Evolutionary conservation across 2,113 vertebrate genomes (phyloP).

Genomic region (Monopterus albus): DNA sequence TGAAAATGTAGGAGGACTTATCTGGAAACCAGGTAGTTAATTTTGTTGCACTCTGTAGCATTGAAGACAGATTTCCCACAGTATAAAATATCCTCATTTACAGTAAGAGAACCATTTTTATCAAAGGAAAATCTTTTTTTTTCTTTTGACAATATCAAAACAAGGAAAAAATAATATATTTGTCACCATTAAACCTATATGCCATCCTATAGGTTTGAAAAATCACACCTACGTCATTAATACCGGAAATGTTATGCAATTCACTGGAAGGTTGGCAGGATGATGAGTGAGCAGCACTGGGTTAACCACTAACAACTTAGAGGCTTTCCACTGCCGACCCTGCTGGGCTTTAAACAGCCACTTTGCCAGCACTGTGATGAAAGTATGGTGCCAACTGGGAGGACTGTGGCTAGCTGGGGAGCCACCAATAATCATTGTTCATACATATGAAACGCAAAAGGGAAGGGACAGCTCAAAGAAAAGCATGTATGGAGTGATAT

Average conservation of each 20-base stretch:
- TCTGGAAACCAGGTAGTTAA: too few species aligned
- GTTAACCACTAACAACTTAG: constrained; percentile 78
- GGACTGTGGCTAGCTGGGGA: constrained; percentile 51
- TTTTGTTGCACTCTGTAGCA: not conserved
- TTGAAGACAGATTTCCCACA: not conserved
- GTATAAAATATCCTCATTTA: not conserved
- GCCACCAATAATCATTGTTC: constrained; percentile 70
- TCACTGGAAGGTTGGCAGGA: constrained; percentile 56
- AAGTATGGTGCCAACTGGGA: constrained; percentile 66
- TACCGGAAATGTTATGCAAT: constrained; percentile 69
- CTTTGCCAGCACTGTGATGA: constrained; percentile 64
- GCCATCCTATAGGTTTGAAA: constrained; percentile 48
- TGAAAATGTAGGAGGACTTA: too few species aligned
- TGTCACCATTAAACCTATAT: constrained; percentile 45
- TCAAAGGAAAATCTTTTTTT: constrained; percentile 12
- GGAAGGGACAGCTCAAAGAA: constrained; percentile 63
- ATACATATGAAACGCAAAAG: constrained; percentile 60
- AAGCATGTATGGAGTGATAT: constrained; percentile 53
- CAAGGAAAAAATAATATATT: constrained; percentile 48
- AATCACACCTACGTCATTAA: constrained; percentile 59
- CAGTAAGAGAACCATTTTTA: not conserved
- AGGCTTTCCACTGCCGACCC: constrained; percentile 67
- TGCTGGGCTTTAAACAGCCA: constrained; percentile 60
- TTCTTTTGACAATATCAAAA: constrained; percentile 39
- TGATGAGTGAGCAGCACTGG: constrained; percentile 59